These are phyloP conservation scores for Lerema accius DNA, from an alignment of 1,140 invertebrate species.

Conservation along the genomic window DNA sequence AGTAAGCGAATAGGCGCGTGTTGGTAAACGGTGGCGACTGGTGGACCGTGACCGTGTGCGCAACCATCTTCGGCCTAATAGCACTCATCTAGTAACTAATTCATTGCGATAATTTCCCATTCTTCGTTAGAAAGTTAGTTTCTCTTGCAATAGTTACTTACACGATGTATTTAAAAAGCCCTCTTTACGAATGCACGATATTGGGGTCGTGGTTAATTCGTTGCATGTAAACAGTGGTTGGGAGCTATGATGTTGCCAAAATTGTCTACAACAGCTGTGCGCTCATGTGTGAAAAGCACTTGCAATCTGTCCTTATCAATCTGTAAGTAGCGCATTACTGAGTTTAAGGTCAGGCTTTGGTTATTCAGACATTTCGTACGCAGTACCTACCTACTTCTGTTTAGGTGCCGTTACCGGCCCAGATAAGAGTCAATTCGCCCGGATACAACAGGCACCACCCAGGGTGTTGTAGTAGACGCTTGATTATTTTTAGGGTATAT, in stretches of 20 bases:
- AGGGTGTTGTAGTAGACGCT: slow-evolving; percentile 49
- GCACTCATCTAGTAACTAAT: slow-evolving; percentile 48
- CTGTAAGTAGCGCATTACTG: slow-evolving; percentile 44
- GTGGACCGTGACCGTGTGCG: slow-evolving; percentile 62
- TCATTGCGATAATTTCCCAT: slow-evolving; percentile 40
- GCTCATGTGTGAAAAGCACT: slow-evolving; percentile 32
- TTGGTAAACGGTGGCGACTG: slow-evolving; percentile 55
- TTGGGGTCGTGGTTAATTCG: not conserved
- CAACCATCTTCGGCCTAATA: slow-evolving; percentile 63
- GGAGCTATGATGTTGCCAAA: slow-evolving; percentile 7
- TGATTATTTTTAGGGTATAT: slow-evolving; percentile 33
- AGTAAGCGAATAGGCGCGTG: slow-evolving; percentile 48
- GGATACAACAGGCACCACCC: slow-evolving; percentile 43
- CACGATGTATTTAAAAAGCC: slow-evolving; percentile 8
- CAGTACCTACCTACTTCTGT: slow-evolving; percentile 55
- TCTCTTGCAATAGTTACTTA: slow-evolving; percentile 24
- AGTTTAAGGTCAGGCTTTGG: slow-evolving; percentile 64
- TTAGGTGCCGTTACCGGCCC: slow-evolving; percentile 76
- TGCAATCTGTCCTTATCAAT: slow-evolving; percentile 26
- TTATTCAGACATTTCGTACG: slow-evolving; percentile 57
- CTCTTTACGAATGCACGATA: not conserved
- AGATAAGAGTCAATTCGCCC: slow-evolving; percentile 61
- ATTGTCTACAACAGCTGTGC: not conserved
- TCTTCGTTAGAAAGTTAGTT: slow-evolving; percentile 33
- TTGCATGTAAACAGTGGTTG: not conserved